These are phyloP conservation scores for Ellobium chinense DNA, from an alignment of 2,888 invertebrate species.

Conservation along the genomic window DNA sequence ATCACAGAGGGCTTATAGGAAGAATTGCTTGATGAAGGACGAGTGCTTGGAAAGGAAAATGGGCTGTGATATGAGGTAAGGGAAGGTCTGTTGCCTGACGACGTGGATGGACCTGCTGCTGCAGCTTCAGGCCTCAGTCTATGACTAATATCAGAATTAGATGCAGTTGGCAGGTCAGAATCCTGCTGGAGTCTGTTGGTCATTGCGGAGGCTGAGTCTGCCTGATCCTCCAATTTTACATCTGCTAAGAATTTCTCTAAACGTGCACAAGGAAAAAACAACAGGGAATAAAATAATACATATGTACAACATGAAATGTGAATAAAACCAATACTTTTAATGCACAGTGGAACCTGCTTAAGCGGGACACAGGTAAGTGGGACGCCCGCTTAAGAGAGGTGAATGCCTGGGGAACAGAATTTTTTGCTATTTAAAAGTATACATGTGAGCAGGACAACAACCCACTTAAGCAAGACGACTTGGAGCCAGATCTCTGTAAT, in stretches of 20 bases:
- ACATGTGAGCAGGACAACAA: too few relatives aligned
- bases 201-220: not conserved
- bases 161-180: too few relatives aligned
- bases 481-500: too few relatives aligned
- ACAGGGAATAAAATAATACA: not conserved
- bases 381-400: too few relatives aligned
- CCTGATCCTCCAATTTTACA: not conserved
- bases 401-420: too few relatives aligned
- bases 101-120: slow-evolving; percentile 15
- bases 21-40: not conserved
- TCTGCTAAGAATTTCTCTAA: slow-evolving; percentile 22
- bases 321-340: slow-evolving; percentile 4
- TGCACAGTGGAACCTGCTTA: too few relatives aligned
- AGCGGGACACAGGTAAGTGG: too few relatives aligned
- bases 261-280: not conserved
- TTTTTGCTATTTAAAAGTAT: too few relatives aligned
- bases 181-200: not conserved
- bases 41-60: too few relatives aligned
- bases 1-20: not conserved
- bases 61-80: too few relatives aligned
- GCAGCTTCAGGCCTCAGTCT: not conserved
- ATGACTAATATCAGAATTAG: too few relatives aligned
- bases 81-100: not conserved
- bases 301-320: not conserved
- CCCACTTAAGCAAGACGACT: too few relatives aligned